Base-by-base conservation (phyloP, 2,797 vertebrate genomes). In the Scyliorhinus canicula region DNA sequence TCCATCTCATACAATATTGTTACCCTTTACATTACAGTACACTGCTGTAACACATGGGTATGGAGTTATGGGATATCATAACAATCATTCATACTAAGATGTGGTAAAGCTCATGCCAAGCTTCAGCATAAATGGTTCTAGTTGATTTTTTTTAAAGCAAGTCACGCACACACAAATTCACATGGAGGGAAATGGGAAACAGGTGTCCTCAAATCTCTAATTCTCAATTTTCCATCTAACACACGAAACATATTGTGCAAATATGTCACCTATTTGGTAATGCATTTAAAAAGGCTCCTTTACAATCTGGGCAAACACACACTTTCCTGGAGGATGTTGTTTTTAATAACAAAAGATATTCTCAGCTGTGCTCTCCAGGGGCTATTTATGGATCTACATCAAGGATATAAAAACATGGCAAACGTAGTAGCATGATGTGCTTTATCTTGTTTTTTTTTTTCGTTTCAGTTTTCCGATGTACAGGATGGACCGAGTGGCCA, bases 201-300 rank as follows among this genome's bases (percentile, higher is more conserved):
- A 91, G 60, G 88, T 91, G 88, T 91, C 88, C 60, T 52, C 88
- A n/a, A 91, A 63, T 91, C 88, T 91, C 88, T 44, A 91, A 63
- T 91, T 65, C 60, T 91, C 88, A 91, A 44, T 44, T 91, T 91
- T 91, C 60, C 88, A 91, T 63, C 86, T 90, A 90, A 63, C 86
- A 90, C 57, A 90, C n/a, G 57, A 90, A 90, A 90, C 86, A n/a
- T 90, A n/a, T 90, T 90, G 86, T 90, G 86, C 55, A 90, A 90
- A 55, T 60, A 90, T 63, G 86, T 40, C 86, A 90, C 55, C 86
- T 90, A 90, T 90, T 90, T 90, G 19, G 86, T 90, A 90, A n/a
- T 63, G 35, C 86, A 90, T 24, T 90, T 60, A 90, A 90, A 90
- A 60, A 90, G 57, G 55, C 19, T 90, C 35, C 35, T 90, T 60